phyloP scores from a whole-genome alignment of 2,888 invertebrate genomes.

The Aporophyla nigra region DNA sequence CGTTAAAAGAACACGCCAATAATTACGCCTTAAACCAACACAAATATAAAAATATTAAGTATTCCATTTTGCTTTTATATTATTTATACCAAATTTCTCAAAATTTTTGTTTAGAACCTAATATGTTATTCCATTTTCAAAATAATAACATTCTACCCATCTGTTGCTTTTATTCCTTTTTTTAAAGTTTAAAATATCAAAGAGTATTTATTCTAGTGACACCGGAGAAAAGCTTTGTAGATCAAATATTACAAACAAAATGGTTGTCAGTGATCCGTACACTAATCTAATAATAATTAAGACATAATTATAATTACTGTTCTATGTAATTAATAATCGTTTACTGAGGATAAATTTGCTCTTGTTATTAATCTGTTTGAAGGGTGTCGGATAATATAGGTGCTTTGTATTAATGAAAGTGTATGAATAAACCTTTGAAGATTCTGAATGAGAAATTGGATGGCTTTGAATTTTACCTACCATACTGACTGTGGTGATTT shows the following conservation, averaged over 20 bases:
- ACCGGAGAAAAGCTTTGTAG: neutral
- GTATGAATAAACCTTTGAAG: neutral
- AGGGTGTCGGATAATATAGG: conserved; percentile 14
- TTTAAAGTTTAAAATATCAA: conserved; percentile 35
- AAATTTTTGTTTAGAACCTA: neutral
- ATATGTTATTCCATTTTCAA: conserved; percentile 4
- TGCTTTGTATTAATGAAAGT: conserved; percentile 5
- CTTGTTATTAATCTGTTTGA: conserved; percentile 37
- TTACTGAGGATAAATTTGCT: conserved; percentile 22
- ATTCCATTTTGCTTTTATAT: neutral
- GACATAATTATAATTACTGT: conserved; percentile 38
- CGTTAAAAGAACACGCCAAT: neutral
- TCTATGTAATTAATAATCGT: conserved; percentile 38
- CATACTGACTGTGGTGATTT: too few relatives aligned
- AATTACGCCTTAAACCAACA: too few relatives aligned
- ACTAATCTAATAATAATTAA: conserved; percentile 41
- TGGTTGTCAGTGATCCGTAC: conserved; percentile 2
- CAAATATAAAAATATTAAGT: too few relatives aligned
- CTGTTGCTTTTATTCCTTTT: neutral
- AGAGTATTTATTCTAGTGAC: conserved; percentile 10
- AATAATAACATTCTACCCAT: neutral
- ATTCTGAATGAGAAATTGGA: neutral
- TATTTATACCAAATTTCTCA: too few relatives aligned
- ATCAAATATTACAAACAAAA: conserved; percentile 36
- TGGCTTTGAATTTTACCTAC: neutral